Evolutionary conservation across 1,140 invertebrate genomes (phyloP), one percentile per base, ranked within the genome.

Genomic region (Thaumetopoea pityocampa): DNA sequence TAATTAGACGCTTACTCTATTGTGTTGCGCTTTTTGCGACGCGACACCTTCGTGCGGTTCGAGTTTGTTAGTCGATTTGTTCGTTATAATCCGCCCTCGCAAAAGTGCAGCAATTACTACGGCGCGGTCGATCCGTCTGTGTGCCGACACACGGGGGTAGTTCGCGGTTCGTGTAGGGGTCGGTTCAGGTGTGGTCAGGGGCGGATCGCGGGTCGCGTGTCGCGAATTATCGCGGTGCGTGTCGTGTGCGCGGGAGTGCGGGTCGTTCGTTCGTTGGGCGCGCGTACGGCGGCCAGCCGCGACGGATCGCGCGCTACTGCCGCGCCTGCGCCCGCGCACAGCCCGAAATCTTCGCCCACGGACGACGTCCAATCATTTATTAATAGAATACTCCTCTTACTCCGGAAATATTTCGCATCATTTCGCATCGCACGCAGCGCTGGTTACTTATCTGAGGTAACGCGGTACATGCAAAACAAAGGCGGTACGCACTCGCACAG

Each of bases 351-450:
- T 56, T 78, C 79, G 79, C 79, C 79, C 79, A 83, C 79, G 68
- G 69, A 49, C 79, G 62, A 71, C 76, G 63, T 65, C 61, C 46
- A 76, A 73, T 80, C 67, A 68, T 68, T 69, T 83, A 83, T 83
- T 81, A 72, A 79, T 83, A 83, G 79, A 81, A 69, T 70, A 73
- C 72, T 76, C 60, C 70, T 70, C 68, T 70, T 72, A 83, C 79
- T 80, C 79, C 77, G 79, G 79, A 83, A 83, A 83, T 83, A 83
- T 83, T 83, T 83, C 68, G 79, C 79, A 72, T 79, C 76, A 79
- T 77, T 83, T 80, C 67, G 79, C 78, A 78, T 73, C 63, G 59
- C 72, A 71, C 64, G 65, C 66, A 47, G 57, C 61, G 42, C 47
- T 43, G 18, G 47, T 60, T 65, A 58, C 58, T 77, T 72, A 68